Evolutionary conservation across 2,113 vertebrate genomes (phyloP), one percentile per base, ranked within the genome.

Genomic region (Phalacrocorax carbo): DNA sequence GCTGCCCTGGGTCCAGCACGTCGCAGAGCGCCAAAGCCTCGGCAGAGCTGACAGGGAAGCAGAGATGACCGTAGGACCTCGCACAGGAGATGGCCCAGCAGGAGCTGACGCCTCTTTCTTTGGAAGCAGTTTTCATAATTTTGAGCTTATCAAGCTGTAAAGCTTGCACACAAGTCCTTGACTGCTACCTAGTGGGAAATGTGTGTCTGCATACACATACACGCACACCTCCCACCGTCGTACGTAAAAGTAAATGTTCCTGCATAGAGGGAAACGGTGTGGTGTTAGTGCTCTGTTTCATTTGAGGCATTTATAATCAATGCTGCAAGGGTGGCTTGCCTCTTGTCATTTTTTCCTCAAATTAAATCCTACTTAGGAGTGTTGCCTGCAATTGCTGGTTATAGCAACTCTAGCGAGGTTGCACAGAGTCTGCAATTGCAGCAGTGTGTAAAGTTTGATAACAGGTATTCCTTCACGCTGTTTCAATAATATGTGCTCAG

Each of bases 171-270:
- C 57, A 82, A 79, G 91, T 52, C 93, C 89, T 95, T 52, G 87
- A 57, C 84, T 96, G 94, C 95, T 96, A 69, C 91, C 96, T 97
- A 96, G 94, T 93, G 96, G 96, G 94, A 94, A 95, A 15, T 3
- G n/a, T 2, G 12, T 52, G 81, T 62, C 72, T 79, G 69, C 65
- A 15, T 25, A 10, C 22, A 13, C 36, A 15, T 10, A 20, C 15
- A 68, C 10, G 5, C 42, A 30, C 30, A 15, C 22, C n/a, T 82
- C 68, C 51, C 51, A 23, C 42, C 29, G 69, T 34, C 0, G 0
- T 10, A 46, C 46, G 13, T 20, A 13, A 18, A 77, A 77, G 71
- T 46, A n/a, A 36, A 2, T 14, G 32, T 30, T 86, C 72, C 77
- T 75, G 20, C 0, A 0, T 2, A 18, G 57, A 72, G 30, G 19